Percentiles rank a stretch among this genome's conserved stretches.
Conservation (phyloP, 92 coral and sea anemone species). For the Scolanthus callimorphus region DNA sequence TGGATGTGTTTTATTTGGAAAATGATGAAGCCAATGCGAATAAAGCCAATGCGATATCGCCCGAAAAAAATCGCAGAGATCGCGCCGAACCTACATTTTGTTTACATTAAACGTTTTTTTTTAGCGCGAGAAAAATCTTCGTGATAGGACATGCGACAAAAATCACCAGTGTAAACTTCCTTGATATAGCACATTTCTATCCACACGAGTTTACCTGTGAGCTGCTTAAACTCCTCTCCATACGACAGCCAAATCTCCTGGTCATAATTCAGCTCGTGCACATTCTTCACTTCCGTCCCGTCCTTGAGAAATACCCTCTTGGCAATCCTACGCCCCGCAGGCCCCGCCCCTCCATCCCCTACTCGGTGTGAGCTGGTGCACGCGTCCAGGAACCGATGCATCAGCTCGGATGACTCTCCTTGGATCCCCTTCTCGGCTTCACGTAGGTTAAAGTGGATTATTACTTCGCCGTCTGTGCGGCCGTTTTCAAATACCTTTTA, state of each 20-base stretch:
- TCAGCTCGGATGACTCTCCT: constrained; percentile 50
- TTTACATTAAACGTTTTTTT: too few relatives aligned
- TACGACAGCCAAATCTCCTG: constrained; percentile 93
- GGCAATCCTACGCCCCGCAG: constrained; percentile 82
- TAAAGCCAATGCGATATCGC: too few relatives aligned
- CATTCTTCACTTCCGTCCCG: constrained; percentile 72
- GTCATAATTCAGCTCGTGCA: constrained; percentile 75
- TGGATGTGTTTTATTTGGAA: too few relatives aligned
- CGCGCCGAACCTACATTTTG: too few relatives aligned
- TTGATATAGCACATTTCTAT: too few relatives aligned
- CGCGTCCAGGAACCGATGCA: constrained; percentile 87
- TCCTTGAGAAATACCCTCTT: constrained; percentile 75
- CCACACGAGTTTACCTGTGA: constrained; percentile 44
- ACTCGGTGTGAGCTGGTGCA: constrained; percentile 76
- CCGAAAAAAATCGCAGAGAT: too few relatives aligned
- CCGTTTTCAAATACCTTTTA: constrained; percentile 91
- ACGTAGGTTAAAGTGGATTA: constrained; percentile 78
- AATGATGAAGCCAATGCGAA: too few relatives aligned
- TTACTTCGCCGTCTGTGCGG: constrained; percentile 57
- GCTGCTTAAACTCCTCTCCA: constrained; percentile 88
- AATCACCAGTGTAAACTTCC: too few relatives aligned
- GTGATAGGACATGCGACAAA: too few relatives aligned
- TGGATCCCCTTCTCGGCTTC: constrained; percentile 92
- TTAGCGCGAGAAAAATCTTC: too few relatives aligned
- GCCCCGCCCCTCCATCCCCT: constrained; percentile 68